Conservation (phyloP, 1,140 invertebrate species). For the Cepaea nemoralis region DNA sequence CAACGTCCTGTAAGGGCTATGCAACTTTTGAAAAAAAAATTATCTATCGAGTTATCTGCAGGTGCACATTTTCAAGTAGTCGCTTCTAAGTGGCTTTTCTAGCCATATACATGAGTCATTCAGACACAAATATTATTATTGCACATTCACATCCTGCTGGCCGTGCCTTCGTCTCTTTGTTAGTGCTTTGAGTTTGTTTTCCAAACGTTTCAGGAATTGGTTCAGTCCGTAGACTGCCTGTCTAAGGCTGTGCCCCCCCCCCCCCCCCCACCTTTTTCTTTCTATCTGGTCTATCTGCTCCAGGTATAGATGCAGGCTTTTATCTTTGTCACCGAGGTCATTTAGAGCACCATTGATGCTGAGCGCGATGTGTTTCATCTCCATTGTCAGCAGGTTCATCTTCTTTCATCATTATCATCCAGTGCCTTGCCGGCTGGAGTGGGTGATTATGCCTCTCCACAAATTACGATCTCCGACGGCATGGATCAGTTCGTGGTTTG, state of each 20-base stretch:
- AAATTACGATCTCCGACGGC: too few species aligned
- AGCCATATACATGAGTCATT: too few species aligned
- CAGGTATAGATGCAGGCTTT: slow-evolving; percentile 68
- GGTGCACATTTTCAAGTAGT: too few species aligned
- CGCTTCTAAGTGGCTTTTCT: too few species aligned
- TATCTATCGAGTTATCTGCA: too few species aligned
- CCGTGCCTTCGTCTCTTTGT: slow-evolving; percentile 75
- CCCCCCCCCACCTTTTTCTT: too few species aligned
- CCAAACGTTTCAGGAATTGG: slow-evolving; percentile 73
- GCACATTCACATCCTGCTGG: not conserved
- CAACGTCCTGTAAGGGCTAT: too few species aligned
- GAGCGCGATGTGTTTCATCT: slow-evolving; percentile 69
- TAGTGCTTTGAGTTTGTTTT: slow-evolving; percentile 85
- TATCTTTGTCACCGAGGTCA: slow-evolving; percentile 71
- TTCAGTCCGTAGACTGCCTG: slow-evolving; percentile 72
- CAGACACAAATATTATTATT: not conserved
- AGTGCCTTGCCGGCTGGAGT: too few species aligned
- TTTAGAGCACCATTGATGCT: slow-evolving; percentile 64
- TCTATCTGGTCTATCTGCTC: slow-evolving; percentile 72
- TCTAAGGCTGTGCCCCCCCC: slow-evolving; percentile 66
- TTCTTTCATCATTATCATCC: too few species aligned
- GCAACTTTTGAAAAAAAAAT: too few species aligned
- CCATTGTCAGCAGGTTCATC: slow-evolving; percentile 70
- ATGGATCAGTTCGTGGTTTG: too few species aligned
- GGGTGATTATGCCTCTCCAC: too few species aligned